These are phyloP conservation scores for Mactromeris polynyma DNA, from an alignment of 2,888 invertebrate genomes.

Conservation along the genomic window DNA sequence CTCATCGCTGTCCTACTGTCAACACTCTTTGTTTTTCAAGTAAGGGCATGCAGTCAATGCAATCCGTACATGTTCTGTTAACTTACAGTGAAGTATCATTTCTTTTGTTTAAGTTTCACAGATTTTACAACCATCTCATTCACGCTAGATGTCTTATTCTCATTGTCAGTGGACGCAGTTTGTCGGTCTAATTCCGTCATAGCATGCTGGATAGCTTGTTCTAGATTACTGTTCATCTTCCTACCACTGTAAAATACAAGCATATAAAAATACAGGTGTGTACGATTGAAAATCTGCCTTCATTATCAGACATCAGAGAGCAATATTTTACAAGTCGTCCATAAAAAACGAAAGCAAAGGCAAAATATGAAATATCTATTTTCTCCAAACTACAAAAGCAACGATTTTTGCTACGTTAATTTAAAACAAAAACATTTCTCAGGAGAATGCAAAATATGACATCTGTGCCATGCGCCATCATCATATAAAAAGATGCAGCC, in stretches of 20 bases:
- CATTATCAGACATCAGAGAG: no score
- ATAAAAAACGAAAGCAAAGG: no score
- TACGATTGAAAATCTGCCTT: no score
- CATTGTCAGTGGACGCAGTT: conserved; percentile 17
- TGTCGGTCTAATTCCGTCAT: conserved; percentile 93
- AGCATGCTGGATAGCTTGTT: conserved; percentile 97
- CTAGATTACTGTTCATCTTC: conserved; percentile 95
- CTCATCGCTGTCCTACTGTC: background rate
- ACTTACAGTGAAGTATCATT: background rate
- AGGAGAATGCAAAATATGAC: no score
- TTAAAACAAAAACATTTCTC: no score
- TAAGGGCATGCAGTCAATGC: background rate
- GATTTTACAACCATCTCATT: conserved; percentile 11
- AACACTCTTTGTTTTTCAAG: background rate
- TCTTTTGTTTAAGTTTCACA: conserved; percentile 39
- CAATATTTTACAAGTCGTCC: no score
- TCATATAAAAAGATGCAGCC: no score
- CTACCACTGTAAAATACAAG: conserved; percentile 93
- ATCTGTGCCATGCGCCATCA: no score
- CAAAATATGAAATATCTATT: no score
- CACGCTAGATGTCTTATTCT: background rate
- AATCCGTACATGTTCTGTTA: background rate
- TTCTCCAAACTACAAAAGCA: no score
- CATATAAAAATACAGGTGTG: no score
- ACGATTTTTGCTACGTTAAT: no score